Evolutionary conservation across 1,140 invertebrate genomes (phyloP).

Genomic region (Solenopsis fugax): DNA sequence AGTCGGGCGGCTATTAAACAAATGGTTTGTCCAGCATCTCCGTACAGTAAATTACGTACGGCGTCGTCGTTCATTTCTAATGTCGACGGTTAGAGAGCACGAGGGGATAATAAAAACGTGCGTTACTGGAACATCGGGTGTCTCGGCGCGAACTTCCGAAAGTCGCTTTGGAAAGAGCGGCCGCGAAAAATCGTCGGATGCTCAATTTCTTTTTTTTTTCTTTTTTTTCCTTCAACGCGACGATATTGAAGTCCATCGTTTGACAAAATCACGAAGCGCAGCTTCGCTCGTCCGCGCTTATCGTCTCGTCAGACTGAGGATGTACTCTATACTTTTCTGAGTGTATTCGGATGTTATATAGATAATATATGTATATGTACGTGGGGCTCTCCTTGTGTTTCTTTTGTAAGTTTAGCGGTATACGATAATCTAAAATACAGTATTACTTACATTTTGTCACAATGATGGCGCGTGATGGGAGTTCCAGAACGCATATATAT

Average conservation of each 20-base stretch:
- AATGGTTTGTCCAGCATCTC: conserved; percentile 29
- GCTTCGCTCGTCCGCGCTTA: conserved; percentile 71
- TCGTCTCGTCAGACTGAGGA: conserved; percentile 69
- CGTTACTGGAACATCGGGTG: neutral
- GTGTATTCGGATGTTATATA: conserved; percentile 8
- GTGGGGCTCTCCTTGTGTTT: conserved; percentile 68
- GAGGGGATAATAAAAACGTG: conserved; percentile 36
- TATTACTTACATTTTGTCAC: conserved; percentile 82
- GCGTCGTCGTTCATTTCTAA: neutral
- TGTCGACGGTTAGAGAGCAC: neutral
- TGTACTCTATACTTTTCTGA: conserved; percentile 33
- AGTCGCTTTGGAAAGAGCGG: conserved; percentile 47
- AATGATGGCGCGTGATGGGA: conserved; percentile 74
- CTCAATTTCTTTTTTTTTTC: neutral
- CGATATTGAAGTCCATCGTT: conserved; percentile 69
- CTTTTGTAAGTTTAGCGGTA: conserved; percentile 79
- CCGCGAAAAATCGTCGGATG: conserved; percentile 47
- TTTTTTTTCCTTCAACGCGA: neutral
- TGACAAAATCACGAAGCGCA: conserved; percentile 71
- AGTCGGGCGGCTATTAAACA: conserved; percentile 37
- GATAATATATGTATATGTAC: conserved; percentile 67
- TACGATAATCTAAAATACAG: conserved; percentile 85
- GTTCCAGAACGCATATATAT: conserved; percentile 78
- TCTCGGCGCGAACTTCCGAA: neutral
- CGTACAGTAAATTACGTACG: no score